Conservation (phyloP, 2,797 vertebrate genomes). For the Sebastolobus altivelis region DNA sequence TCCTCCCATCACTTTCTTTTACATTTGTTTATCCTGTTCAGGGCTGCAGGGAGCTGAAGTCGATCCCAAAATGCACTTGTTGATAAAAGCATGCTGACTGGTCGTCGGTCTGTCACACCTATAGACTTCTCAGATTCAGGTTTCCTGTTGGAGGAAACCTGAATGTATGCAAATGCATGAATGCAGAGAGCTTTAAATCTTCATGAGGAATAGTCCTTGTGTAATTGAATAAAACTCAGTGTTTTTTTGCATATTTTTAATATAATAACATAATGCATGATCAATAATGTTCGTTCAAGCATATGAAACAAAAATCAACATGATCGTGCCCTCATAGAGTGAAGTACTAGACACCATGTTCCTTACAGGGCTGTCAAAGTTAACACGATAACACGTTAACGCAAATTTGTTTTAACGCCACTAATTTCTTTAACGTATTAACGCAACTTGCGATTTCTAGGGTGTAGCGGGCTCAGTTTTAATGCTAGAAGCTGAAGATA, state of each 20-base stretch:
- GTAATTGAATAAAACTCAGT: neutral
- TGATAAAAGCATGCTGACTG: neutral
- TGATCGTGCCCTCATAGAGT: neutral
- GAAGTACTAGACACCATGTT: neutral
- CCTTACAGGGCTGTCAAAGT: no score
- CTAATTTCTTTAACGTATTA: no score
- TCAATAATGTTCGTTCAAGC: neutral
- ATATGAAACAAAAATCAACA: neutral
- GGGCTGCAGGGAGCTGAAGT: neutral
- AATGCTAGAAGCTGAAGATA: no score
- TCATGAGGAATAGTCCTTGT: neutral
- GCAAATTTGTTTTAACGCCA: no score
- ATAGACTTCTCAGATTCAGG: no score
- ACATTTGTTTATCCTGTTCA: neutral
- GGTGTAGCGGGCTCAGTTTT: no score
- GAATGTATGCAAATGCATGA: neutral
- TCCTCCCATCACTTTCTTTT: neutral
- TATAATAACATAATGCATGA: neutral
- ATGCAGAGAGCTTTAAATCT: neutral
- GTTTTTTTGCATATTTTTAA: neutral
- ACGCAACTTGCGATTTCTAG: no score
- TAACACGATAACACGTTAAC: no score
- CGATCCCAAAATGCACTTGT: neutral
- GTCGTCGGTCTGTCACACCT: neutral
- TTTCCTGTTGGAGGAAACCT: slow-evolving; percentile 5